Evolutionary conservation across 2,888 invertebrate genomes (phyloP), one percentile per base, ranked within the genome.

Genomic region (Lottia scabra): DNA sequence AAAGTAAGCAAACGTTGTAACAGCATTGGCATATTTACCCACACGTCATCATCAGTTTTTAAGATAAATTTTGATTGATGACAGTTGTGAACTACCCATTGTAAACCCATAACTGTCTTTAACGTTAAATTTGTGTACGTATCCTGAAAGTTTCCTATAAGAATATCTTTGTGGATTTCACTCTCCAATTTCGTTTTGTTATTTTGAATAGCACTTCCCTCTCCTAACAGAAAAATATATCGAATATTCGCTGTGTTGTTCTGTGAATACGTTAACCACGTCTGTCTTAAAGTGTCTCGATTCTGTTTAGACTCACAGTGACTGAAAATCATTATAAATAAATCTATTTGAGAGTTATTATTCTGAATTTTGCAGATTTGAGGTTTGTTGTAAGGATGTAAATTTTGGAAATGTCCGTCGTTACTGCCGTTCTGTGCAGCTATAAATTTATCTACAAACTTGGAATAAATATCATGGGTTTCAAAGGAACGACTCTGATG

Each of bases 11-110:
- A 26, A 5, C 16, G 45, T n/a, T 46, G 23, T 48, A 70, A n/a
- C 4, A 65, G 27, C 16, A 46, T 45, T 46, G 71, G 62, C 10
- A 71, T n/a, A 71, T 71, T 67, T 44, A 73, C 62, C 66, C 64
- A 73, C 19, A 70, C 67, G 27, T 73, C 73, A 15, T 70, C 70
- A 44, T 73, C 70, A 2, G 67, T 63, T 46, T 73, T 73, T 38
- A 73, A 64, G 44, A 73, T 65, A 67, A 67, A 70, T n/a, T 46
- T 19, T 38, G 68, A 63, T 45, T 46, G 44, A 30, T 26, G 6
- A 19, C 73, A 73, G 56, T 8, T 16, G 10, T 45, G 16, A 13
- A 46, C 30, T 16, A 48, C 16, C 70, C 70, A 70, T 27, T 48
- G 67, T 8, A 70, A 30, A 12, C 67, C 73, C 48, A 65, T 63